Evolutionary conservation across 2,888 invertebrate genomes (phyloP).

Genomic region (Oxystoma pomonae): DNA sequence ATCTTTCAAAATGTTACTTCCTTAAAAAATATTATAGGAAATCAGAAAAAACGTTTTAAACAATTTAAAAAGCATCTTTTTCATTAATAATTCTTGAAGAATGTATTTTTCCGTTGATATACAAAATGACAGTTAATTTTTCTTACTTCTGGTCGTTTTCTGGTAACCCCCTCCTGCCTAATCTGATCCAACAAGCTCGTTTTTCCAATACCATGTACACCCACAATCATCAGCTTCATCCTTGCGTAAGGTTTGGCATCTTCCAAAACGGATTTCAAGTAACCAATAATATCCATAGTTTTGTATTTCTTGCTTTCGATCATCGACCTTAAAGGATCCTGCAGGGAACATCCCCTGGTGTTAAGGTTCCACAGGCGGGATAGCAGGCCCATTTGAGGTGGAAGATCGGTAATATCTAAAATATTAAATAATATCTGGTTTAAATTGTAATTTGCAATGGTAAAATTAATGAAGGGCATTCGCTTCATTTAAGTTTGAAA

Average conservation of each 20-base stretch:
- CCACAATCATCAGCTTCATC: conserved; percentile 96
- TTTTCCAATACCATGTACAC: conserved; percentile 82
- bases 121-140: too few species aligned
- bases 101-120: too few species aligned
- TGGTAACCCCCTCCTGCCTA: conserved; percentile 76
- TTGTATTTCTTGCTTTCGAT: conserved; percentile 89
- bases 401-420: conserved; percentile 78
- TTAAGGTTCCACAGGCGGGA: conserved; percentile 96
- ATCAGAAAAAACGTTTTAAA: too few species aligned
- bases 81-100: too few species aligned
- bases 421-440: conserved; percentile 23
- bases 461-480: too few species aligned
- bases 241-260: conserved; percentile 90
- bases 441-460: neutral
- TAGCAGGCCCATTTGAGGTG: conserved; percentile 91
- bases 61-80: too few species aligned
- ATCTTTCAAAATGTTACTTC: too few species aligned
- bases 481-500: too few species aligned
- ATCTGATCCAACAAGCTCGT: conserved; percentile 88
- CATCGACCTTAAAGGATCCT: conserved; percentile 87
- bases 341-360: conserved; percentile 81
- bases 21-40: too few species aligned
- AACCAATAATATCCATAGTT: conserved; percentile 92
- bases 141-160: conserved; percentile 63
- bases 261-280: conserved; percentile 82